These are phyloP conservation scores for Andrena minutula DNA, from an alignment of 2,888 invertebrate species.

Conservation along the genomic window DNA sequence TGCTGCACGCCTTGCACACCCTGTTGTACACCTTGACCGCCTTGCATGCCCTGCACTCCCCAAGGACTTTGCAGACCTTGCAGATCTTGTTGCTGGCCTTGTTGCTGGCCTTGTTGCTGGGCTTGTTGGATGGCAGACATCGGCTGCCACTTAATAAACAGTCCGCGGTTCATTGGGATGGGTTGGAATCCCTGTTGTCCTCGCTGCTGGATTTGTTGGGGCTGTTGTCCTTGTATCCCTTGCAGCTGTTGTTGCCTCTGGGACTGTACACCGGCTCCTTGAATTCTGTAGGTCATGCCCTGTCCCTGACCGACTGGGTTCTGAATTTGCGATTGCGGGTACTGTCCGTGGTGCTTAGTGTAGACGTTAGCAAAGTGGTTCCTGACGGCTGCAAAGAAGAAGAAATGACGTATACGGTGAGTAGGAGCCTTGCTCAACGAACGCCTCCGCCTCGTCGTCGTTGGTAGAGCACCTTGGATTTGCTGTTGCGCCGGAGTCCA, in stretches of 20 bases:
- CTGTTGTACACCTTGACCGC: background rate
- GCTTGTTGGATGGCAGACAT: constrained; percentile 4
- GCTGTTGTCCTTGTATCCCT: constrained; percentile 27
- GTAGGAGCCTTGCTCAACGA: background rate
- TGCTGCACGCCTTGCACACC: constrained; percentile 28
- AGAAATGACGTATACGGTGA: constrained; percentile 25
- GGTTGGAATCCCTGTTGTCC: background rate
- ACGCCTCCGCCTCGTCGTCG: background rate
- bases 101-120: background rate
- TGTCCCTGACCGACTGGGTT: constrained; percentile 54
- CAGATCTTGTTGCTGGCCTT: background rate
- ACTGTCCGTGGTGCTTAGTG: constrained; percentile 54
- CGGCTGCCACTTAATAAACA: constrained; percentile 18
- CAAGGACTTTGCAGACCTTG: constrained; percentile 24
- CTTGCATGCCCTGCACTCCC: constrained; percentile 34
- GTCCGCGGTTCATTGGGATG: background rate
- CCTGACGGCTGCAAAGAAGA: constrained; percentile 56
- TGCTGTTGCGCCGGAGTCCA: constrained; percentile 35
- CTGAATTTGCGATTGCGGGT: constrained; percentile 57
- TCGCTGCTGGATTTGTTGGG: constrained; percentile 5
- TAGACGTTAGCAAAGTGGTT: constrained; percentile 56
- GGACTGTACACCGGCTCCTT: constrained; percentile 17
- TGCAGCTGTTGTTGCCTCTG: constrained; percentile 23
- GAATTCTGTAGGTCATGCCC: constrained; percentile 25
- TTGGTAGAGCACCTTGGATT: constrained; percentile 36